Percentiles rank a stretch among this genome's conserved stretches.
phyloP scores from a whole-genome alignment of 2,797 vertebrate genomes.

The Fistularia tabacaria region DNA sequence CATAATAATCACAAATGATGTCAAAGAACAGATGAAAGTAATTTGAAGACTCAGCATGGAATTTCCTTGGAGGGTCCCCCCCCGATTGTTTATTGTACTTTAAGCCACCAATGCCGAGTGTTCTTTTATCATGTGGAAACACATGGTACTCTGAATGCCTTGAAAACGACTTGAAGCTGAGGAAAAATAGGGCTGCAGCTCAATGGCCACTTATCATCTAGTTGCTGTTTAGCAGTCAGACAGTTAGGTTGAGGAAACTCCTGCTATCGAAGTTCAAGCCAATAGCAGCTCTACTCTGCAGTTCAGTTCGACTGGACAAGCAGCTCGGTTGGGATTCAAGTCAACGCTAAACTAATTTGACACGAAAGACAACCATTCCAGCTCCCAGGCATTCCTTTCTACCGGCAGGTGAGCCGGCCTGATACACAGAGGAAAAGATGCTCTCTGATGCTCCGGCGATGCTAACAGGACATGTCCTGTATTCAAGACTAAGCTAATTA shows the following conservation, averaged over 20 bases:
- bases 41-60: slow-evolving; percentile 1
- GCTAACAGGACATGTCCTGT: slow-evolving; percentile 19
- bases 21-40: no score
- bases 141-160: not conserved
- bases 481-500: slow-evolving; percentile 32
- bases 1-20: no score
- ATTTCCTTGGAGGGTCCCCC: not conserved
- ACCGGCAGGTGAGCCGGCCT: slow-evolving; percentile 18
- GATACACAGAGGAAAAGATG: not conserved
- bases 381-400: slow-evolving; percentile 2
- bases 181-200: not conserved
- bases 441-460: slow-evolving; percentile 17
- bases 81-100: slow-evolving; percentile 1
- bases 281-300: no score
- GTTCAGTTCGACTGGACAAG: no score
- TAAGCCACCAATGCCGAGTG: slow-evolving; percentile 9
- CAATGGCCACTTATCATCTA: no score
- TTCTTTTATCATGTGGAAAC: slow-evolving; percentile 3
- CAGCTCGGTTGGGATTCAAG: slow-evolving; percentile 6
- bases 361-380: slow-evolving; percentile 19
- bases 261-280: no score
- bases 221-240: no score
- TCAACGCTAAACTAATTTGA: slow-evolving; percentile 1
- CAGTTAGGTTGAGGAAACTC: no score
- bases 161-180: slow-evolving; percentile 6